phyloP scores from a whole-genome alignment of 2,113 vertebrate species.

The Ameiurus melas region DNA sequence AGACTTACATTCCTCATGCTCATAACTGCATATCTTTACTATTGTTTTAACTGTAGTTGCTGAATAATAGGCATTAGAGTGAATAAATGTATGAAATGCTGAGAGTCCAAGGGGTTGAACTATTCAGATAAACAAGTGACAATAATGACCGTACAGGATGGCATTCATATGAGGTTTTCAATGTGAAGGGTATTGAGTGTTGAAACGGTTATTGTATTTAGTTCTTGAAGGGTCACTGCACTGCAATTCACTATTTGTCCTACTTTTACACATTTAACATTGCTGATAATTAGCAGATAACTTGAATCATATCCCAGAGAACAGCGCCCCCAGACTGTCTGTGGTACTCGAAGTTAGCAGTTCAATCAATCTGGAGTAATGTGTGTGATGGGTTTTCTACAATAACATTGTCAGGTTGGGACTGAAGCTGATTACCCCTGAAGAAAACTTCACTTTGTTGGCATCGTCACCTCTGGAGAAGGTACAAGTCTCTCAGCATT shows the following conservation, averaged over 20 bases:
- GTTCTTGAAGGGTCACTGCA: not conserved
- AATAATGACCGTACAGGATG: not conserved
- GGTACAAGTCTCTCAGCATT: constrained; percentile 66
- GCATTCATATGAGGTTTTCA: not conserved
- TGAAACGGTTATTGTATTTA: not conserved
- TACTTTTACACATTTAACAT: not conserved
- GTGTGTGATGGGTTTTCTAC: not conserved
- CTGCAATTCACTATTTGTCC: not conserved
- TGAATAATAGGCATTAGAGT: not conserved
- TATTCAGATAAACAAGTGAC: not conserved
- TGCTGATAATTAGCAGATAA: not conserved
- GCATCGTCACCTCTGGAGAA: constrained; percentile 91
- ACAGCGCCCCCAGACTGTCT: not conserved
- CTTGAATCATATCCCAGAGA: not conserved
- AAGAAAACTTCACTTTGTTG: constrained; percentile 88
- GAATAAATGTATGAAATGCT: not conserved
- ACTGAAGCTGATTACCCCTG: constrained; percentile 90
- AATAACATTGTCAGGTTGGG: constrained; percentile 75
- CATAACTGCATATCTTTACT: not conserved
- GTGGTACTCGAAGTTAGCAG: not conserved
- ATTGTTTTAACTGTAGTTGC: not conserved
- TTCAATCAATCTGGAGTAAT: not conserved
- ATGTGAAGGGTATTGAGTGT: not conserved
- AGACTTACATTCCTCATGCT: not conserved
- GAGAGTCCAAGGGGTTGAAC: not conserved